These are phyloP conservation scores for Enteromius anoplus DNA, from an alignment of 2,797 vertebrate genomes.

Conservation along the genomic window DNA sequence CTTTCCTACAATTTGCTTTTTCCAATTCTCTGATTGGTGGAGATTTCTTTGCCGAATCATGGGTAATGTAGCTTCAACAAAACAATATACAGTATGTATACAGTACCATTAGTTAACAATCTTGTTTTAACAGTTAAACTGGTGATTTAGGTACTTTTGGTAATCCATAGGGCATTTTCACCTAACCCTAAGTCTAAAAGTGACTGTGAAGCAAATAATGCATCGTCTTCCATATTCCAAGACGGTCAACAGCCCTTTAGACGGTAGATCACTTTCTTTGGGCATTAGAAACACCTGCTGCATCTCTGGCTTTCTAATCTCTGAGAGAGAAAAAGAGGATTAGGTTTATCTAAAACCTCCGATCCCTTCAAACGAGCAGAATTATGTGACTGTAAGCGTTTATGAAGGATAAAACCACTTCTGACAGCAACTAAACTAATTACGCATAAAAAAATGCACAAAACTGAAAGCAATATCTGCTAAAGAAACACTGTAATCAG, in stretches of 20 bases:
- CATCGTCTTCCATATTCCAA: background rate
- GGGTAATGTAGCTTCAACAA: background rate
- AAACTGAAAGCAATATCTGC: background rate
- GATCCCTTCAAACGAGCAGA: background rate
- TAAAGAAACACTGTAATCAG: background rate
- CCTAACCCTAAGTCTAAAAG: background rate
- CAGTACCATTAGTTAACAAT: background rate
- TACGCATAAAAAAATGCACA: background rate
- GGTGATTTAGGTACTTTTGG: background rate
- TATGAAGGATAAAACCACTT: slow-evolving; percentile 8
- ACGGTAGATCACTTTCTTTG: background rate
- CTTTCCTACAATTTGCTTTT: background rate
- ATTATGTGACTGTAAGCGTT: background rate
- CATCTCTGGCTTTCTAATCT: background rate
- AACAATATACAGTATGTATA: background rate
- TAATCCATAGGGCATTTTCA: background rate
- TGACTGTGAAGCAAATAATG: background rate
- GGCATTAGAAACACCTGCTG: background rate
- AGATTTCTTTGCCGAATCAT: background rate
- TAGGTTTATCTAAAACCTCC: slow-evolving; percentile 1
- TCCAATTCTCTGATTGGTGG: background rate
- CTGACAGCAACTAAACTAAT: slow-evolving; percentile 11
- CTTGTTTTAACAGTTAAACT: background rate
- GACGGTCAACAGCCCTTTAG: background rate
- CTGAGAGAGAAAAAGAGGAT: background rate